A percentile compares a stretch with the other conserved stretches of the same genome.
phyloP scores from a whole-genome alignment of 2,797 vertebrate genomes.

The Etheostoma perlongum region DNA sequence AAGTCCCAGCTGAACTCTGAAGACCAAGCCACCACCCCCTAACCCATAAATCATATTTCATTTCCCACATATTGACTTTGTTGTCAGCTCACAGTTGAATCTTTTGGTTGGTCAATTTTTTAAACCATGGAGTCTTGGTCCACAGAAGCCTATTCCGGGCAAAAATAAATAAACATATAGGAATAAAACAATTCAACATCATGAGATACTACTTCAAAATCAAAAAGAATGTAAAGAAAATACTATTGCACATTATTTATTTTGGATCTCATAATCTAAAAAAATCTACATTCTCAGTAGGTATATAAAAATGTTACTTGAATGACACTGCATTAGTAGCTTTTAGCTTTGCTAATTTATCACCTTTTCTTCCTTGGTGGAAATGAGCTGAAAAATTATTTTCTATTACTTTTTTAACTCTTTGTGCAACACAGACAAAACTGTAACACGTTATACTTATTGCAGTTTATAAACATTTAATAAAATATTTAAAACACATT shows the following conservation, averaged over 20 bases:
- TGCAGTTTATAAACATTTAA: not conserved
- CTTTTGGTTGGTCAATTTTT: not conserved
- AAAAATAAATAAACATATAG: not conserved
- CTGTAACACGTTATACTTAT: not conserved
- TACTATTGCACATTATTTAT: not conserved
- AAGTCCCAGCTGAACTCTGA: slow-evolving; percentile 16
- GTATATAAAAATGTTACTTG: not conserved
- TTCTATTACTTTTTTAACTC: not conserved
- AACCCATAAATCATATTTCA: slow-evolving; percentile 22
- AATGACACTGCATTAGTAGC: not conserved
- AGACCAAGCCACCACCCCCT: not conserved
- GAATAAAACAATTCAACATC: not conserved
- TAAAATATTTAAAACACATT: not conserved
- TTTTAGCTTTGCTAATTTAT: not conserved
- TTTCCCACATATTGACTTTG: slow-evolving; percentile 16
- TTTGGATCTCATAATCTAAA: not conserved
- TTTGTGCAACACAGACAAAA: slow-evolving; percentile 1
- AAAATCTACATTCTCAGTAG: not conserved
- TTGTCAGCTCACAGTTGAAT: not conserved
- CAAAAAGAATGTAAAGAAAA: not conserved
- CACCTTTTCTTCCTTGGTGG: not conserved
- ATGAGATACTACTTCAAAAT: not conserved
- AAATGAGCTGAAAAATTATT: not conserved
- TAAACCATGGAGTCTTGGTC: not conserved
- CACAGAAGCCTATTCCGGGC: not conserved